phyloP scores from a whole-genome alignment of 1,140 invertebrate species.

The Panagrolaimus sp. region DNA sequence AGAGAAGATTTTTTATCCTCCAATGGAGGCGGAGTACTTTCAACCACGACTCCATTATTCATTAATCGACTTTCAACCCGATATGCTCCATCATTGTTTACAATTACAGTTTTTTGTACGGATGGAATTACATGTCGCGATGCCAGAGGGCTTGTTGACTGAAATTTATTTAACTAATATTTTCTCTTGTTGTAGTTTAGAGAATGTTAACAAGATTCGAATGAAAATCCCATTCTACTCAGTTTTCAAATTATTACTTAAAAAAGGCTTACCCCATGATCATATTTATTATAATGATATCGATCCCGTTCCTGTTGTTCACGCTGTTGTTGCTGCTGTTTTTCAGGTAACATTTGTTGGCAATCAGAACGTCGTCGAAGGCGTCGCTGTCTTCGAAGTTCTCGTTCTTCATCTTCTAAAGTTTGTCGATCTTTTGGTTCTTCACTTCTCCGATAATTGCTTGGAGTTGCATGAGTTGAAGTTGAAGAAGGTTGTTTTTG shows the following conservation, averaged over 20 bases:
- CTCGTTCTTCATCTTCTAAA: constrained; percentile 30
- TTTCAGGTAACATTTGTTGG: constrained; percentile 15
- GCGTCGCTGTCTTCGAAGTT: constrained; percentile 40
- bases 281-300: neutral
- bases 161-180: neutral
- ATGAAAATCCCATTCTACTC: too few species aligned
- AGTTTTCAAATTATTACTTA: constrained; percentile 17
- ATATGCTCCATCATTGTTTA: constrained; percentile 17
- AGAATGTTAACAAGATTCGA: too few species aligned
- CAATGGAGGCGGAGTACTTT: neutral
- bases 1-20: neutral
- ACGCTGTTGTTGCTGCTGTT: constrained; percentile 6
- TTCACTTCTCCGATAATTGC: neutral
- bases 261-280: constrained; percentile 4
- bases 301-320: neutral
- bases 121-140: constrained; percentile 5
- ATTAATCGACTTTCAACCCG: constrained; percentile 6
- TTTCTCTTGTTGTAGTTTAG: neutral
- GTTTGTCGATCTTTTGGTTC: neutral
- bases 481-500: constrained; percentile 18
- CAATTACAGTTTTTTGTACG: constrained; percentile 6
- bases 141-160: neutral
- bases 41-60: constrained; percentile 18
- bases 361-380: constrained; percentile 37
- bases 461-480: neutral